These are phyloP conservation scores for Muscina levida DNA, from an alignment of 2,888 invertebrate genomes.

Conservation along the genomic window DNA sequence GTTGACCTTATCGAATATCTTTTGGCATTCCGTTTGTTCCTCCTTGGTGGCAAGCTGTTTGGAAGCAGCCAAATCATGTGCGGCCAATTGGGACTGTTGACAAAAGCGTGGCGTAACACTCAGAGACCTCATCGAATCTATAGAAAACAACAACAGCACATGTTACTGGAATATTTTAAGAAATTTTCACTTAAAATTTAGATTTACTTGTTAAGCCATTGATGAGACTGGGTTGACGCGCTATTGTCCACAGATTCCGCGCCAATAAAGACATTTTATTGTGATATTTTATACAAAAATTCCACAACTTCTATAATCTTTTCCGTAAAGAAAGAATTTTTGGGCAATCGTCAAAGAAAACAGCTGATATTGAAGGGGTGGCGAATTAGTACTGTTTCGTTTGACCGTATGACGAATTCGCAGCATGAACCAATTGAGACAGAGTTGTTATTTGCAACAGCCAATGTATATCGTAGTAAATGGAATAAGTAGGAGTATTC, in stretches of 20 bases:
- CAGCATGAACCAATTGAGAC: too few species aligned
- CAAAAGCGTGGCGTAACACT: conserved; percentile 69
- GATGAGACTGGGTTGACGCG: conserved; percentile 68
- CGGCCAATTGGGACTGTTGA: conserved; percentile 66
- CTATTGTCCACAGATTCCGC: conserved; percentile 68
- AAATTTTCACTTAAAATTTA: background rate
- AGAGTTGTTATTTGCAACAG: too few species aligned
- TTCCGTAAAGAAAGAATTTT: too few species aligned
- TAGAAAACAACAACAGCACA: background rate
- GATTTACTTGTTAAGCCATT: conserved; percentile 69
- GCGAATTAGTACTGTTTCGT: too few species aligned
- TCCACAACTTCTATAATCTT: conserved; percentile 6
- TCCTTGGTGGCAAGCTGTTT: conserved; percentile 63
- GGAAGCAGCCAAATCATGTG: conserved; percentile 1
- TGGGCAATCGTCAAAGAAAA: too few species aligned
- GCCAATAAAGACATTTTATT: conserved; percentile 71
- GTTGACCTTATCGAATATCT: conserved; percentile 74
- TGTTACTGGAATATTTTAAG: background rate
- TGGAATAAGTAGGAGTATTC: too few species aligned
- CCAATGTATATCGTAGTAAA: too few species aligned
- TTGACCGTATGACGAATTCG: too few species aligned
- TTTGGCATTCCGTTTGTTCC: conserved; percentile 70
- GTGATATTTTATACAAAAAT: conserved; percentile 1
- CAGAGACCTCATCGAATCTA: conserved; percentile 72
- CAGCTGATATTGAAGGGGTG: too few species aligned